A percentile compares a stretch with the other conserved stretches of the same genome.
These are phyloP conservation scores for Diplolepis rosae DNA, from an alignment of 2,888 invertebrate species.

Conservation along the genomic window DNA sequence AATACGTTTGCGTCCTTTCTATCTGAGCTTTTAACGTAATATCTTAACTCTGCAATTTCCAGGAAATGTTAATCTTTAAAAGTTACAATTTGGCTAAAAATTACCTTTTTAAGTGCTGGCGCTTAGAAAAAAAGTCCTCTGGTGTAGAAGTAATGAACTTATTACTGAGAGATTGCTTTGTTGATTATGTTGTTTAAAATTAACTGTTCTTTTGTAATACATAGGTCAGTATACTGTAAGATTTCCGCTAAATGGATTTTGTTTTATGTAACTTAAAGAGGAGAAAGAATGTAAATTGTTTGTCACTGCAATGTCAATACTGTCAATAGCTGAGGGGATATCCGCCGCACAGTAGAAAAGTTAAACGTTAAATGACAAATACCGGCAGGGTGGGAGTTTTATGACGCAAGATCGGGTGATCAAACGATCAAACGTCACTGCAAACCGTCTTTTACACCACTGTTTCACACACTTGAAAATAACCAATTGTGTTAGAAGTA, in stretches of 20 bases:
- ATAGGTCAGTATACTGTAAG: no score
- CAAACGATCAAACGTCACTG: constrained; percentile 53
- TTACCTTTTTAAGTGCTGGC: neutral
- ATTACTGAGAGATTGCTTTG: neutral
- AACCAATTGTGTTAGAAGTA: neutral
- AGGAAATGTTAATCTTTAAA: no score
- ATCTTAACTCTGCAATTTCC: no score
- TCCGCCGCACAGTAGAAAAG: neutral
- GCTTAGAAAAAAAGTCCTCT: neutral
- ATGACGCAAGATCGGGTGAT: constrained; percentile 70
- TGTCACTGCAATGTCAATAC: neutral
- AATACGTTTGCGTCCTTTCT: no score
- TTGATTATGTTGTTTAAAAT: neutral
- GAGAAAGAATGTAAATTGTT: neutral
- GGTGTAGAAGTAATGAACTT: neutral
- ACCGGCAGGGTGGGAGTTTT: constrained; percentile 34
- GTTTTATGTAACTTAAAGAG: neutral
- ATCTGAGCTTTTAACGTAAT: no score
- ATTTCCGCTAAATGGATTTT: neutral
- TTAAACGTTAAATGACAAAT: constrained; percentile 21
- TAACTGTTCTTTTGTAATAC: no score
- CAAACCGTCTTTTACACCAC: neutral
- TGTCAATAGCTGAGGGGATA: no score
- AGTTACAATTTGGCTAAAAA: neutral
- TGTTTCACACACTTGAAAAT: neutral